These are phyloP conservation scores for Loxodonta africana DNA, from an alignment of 2,113 vertebrate genomes.

Conservation along the genomic window DNA sequence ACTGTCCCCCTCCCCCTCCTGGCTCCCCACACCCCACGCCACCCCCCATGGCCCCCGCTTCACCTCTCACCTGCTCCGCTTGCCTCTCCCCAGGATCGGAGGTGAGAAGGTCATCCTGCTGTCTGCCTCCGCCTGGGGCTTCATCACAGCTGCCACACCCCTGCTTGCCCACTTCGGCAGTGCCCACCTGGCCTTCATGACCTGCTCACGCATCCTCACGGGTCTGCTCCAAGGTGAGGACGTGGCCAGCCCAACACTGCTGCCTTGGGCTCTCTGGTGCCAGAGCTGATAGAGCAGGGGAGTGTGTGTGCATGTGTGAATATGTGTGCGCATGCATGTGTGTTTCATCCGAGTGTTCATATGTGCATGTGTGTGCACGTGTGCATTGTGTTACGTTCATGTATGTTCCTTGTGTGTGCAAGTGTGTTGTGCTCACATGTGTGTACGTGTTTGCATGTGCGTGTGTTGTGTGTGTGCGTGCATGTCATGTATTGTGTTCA, in stretches of 20 bases:
- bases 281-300: accelerated
- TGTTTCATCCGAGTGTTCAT: too few relatives aligned
- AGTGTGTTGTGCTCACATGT: too few relatives aligned
- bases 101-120: conserved; percentile 96
- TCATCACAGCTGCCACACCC: conserved; percentile 93
- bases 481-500: too few relatives aligned
- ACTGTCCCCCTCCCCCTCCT: too few relatives aligned
- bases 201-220: conserved; percentile 94
- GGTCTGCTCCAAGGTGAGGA: conserved; percentile 96
- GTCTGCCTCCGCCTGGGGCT: conserved; percentile 95
- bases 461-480: neutral
- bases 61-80: neutral
- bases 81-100: conserved; percentile 91
- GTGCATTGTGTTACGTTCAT: too few relatives aligned
- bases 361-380: too few relatives aligned
- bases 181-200: conserved; percentile 93
- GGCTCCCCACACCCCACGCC: too few relatives aligned
- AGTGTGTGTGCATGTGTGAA: accelerated
- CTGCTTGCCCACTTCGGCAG: conserved; percentile 92
- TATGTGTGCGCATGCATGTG: too few relatives aligned
- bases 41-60: neutral
- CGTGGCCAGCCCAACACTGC: accelerated
- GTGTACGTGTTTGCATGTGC: neutral
- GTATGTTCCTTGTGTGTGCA: neutral
- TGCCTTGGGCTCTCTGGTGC: too few relatives aligned